phyloP scores from a whole-genome alignment of 1,140 invertebrate genomes.

The Drosophila ohnishii region DNA sequence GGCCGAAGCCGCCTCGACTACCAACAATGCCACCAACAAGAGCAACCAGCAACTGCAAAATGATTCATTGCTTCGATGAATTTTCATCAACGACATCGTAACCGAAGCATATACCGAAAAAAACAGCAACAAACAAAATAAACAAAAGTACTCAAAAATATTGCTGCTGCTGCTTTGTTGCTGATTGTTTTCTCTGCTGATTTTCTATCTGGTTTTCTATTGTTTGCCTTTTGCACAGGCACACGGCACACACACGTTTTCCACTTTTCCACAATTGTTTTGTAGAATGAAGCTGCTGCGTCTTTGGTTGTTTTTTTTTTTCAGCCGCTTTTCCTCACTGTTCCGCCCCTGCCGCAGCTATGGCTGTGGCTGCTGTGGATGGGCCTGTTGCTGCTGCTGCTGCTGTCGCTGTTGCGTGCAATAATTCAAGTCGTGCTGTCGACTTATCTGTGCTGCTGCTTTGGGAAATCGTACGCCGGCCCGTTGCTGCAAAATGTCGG shows the following conservation, averaged over 20 bases:
- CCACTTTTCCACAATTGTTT: constrained; percentile 77
- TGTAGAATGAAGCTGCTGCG: constrained; percentile 53
- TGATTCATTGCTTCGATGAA: constrained; percentile 81
- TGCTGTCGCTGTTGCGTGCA: constrained; percentile 67
- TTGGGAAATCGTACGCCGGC: constrained; percentile 75
- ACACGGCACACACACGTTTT: constrained; percentile 19
- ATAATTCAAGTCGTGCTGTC: constrained; percentile 82
- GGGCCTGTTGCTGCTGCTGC: constrained; percentile 42
- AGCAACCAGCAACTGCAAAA: constrained; percentile 70
- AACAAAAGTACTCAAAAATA: constrained; percentile 50
- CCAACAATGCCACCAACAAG: constrained; percentile 55
- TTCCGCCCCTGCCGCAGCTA: constrained; percentile 29
- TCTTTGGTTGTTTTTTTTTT: constrained; percentile 45
- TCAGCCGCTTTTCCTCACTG: constrained; percentile 35
- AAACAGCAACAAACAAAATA: constrained; percentile 28
- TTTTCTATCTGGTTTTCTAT: constrained; percentile 77
- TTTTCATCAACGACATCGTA: constrained; percentile 80
- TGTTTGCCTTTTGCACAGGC: constrained; percentile 67
- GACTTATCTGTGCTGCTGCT: constrained; percentile 78
- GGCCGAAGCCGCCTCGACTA: constrained; percentile 40
- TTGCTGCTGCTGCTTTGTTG: constrained; percentile 45
- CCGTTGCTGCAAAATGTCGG: constrained; percentile 66
- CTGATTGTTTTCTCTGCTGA: constrained; percentile 57
- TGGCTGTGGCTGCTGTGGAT: constrained; percentile 35
- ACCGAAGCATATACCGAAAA: constrained; percentile 71